Base-by-base conservation (phyloP, 2,113 vertebrate genomes). In the Nothoprocta pentlandii region DNA sequence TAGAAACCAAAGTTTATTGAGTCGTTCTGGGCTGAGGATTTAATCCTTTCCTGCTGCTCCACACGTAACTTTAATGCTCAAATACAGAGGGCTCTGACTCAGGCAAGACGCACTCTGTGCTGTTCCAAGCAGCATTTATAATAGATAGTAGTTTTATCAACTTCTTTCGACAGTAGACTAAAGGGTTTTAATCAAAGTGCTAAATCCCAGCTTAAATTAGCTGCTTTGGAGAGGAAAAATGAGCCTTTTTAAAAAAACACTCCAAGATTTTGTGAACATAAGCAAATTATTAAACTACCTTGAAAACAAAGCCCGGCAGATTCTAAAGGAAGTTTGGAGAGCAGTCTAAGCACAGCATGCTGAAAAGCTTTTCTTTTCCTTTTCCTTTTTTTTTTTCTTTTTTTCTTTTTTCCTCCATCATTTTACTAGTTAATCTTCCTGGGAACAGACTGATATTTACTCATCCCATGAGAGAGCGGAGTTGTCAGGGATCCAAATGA, bases 361-460 rank as follows among this genome's bases (percentile, higher is more conserved):
- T 94, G 87, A 92, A 96, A 96, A 95, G 88, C 75, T 0, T 19
- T 56, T 73, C 20, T 32, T 73, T 74, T 42, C 16, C 1, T 42
- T 39, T 39, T 39, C 36, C 36, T 39, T 39, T 39, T 39, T 73
- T 34, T 34, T 34, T 34, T 34, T 34, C 34, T 73, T 74, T 42
- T 22, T 1, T 28, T 46, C 32, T 47, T 42, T 22, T 6, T 16
- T 6, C 42, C 71, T 93, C 68, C 71, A 53, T 84, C 68, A 87
- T 97, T 96, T 96, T 83, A 92, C 86, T 85, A 85, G 94, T 93
- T 97, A 97, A 98, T 98, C 96, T 97, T 97, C 97, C 97, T 97
- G 97, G 97, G 97, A 98, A 98, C 96, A 95, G 88, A 76, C 83
- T 97, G 96, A 87, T 97, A 97, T 98, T 97, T 97, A 96, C 96